These are phyloP conservation scores for Nezara viridula DNA, from an alignment of 2,888 invertebrate genomes.

Conservation along the genomic window DNA sequence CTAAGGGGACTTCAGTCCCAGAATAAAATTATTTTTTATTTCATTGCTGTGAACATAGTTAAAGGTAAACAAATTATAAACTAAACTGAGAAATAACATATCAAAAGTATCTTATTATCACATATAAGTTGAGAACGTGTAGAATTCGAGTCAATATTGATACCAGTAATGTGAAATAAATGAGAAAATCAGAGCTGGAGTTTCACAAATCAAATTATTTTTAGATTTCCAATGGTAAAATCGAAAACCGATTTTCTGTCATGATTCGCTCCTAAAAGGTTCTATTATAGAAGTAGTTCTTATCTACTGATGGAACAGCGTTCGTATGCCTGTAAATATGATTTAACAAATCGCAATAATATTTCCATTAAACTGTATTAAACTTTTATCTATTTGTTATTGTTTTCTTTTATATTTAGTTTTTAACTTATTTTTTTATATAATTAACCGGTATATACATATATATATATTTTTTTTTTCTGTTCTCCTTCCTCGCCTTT, in stretches of 20 bases:
- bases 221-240: not conserved
- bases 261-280: not conserved
- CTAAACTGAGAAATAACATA: not conserved
- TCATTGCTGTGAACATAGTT: not conserved
- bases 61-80: not conserved
- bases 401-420: not conserved
- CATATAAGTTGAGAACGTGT: not conserved
- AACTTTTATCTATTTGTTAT: not conserved
- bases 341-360: not conserved
- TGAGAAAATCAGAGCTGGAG: not conserved
- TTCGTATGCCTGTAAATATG: not conserved
- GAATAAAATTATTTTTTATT: too few relatives aligned
- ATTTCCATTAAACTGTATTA: not conserved
- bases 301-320: not conserved
- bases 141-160: not conserved
- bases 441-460: too few relatives aligned
- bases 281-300: not conserved
- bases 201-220: not conserved
- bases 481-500: too few relatives aligned
- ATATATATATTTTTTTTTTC: too few relatives aligned
- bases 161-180: not conserved
- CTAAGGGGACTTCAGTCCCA: too few relatives aligned
- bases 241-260: conserved; percentile 6
- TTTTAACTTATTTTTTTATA: too few relatives aligned
- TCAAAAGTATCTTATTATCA: too few relatives aligned